Conservation (phyloP, 2,888 invertebrate species). For the Myathropa florea region DNA sequence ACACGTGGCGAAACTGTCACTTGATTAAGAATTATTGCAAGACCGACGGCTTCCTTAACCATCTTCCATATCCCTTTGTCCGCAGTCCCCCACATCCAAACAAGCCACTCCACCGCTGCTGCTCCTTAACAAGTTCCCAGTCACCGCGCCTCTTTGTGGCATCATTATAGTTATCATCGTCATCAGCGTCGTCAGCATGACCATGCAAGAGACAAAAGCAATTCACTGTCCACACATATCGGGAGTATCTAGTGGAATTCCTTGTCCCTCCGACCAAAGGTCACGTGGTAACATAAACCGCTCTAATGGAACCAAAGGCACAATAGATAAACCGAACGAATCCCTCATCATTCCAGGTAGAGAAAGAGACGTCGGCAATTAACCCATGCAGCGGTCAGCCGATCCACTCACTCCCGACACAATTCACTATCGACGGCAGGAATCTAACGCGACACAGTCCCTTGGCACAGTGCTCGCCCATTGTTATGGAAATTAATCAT, state of each 20-base stretch:
- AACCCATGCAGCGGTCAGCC: not conserved
- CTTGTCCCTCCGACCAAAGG: not conserved
- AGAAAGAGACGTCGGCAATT: not conserved
- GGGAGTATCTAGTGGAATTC: not conserved
- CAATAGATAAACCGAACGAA: not conserved
- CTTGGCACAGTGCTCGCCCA: not conserved
- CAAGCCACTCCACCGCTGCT: not conserved
- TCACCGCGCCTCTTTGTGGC: not conserved
- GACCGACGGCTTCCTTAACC: not conserved
- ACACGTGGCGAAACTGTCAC: not conserved
- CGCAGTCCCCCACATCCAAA: not conserved
- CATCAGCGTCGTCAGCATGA: not conserved
- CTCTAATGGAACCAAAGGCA: constrained; percentile 17
- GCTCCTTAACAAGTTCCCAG: not conserved
- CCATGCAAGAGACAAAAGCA: not conserved
- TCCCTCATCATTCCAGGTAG: not conserved
- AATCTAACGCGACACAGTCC: constrained; percentile 30
- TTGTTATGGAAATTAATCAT: constrained; percentile 51
- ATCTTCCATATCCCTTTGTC: not conserved
- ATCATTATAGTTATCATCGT: not conserved
- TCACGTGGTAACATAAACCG: constrained; percentile 17
- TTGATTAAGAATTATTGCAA: not conserved
- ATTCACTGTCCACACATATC: too few relatives aligned
- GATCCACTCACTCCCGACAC: not conserved
- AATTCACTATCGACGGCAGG: constrained; percentile 6